These are phyloP conservation scores for Mystacides longicornis DNA, from an alignment of 2,888 invertebrate genomes.

Conservation along the genomic window DNA sequence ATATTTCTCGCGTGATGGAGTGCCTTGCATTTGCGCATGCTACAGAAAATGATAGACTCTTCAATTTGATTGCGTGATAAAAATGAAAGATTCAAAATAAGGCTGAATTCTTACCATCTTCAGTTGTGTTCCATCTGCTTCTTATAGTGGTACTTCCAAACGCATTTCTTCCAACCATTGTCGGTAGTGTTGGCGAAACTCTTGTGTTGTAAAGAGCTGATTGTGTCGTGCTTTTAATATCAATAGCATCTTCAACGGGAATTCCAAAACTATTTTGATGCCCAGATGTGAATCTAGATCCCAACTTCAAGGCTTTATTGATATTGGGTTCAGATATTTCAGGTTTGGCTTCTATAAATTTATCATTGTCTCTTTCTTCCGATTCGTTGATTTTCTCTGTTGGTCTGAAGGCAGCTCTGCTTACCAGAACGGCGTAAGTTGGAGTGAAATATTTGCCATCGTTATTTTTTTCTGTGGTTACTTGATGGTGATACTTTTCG, in stretches of 20 bases:
- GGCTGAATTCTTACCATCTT: conserved; percentile 44
- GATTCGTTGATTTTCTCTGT: conserved; percentile 15
- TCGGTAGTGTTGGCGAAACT: conserved; percentile 58
- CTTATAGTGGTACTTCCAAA: conserved; percentile 28
- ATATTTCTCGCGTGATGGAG: too few species aligned
- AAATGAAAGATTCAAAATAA: too few species aligned
- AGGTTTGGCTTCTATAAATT: conserved; percentile 26
- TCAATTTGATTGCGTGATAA: too few species aligned
- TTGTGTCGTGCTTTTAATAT: conserved; percentile 45
- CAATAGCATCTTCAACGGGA: conserved; percentile 53
- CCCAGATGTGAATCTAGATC: conserved; percentile 50
- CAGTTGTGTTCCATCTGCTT: conserved; percentile 34
- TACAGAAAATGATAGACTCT: too few species aligned
- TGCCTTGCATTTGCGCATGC: too few species aligned
- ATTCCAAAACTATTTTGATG: conserved; percentile 57
- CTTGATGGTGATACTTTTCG: conserved; percentile 19
- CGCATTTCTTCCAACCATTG: conserved; percentile 36
- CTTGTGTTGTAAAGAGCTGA: conserved; percentile 45
- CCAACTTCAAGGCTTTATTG: conserved; percentile 6
- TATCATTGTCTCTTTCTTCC: conserved; percentile 11
- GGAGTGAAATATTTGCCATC: conserved; percentile 33
- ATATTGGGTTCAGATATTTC: conserved; percentile 13
- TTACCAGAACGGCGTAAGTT: conserved; percentile 25
- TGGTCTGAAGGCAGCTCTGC: conserved; percentile 17
- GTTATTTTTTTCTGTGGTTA: conserved; percentile 24